These are phyloP conservation scores for Drosophila leonis DNA, from an alignment of 2,888 invertebrate genomes.

Conservation along the genomic window DNA sequence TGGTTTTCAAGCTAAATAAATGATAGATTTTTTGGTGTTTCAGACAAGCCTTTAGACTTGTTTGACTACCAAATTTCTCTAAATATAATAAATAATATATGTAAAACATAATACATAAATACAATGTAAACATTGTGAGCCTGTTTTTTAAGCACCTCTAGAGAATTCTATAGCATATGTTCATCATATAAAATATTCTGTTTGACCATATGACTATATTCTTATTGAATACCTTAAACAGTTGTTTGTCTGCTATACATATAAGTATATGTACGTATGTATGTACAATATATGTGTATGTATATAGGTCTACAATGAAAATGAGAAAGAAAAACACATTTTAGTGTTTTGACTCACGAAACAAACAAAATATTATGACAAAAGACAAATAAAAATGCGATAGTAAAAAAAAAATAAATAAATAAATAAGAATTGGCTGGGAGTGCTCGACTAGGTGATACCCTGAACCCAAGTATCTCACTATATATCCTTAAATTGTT, in stretches of 20 bases:
- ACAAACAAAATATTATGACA: slow-evolving; percentile 32
- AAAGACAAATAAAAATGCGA: slow-evolving; percentile 31
- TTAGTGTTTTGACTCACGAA: slow-evolving; percentile 37
- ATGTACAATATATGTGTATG: not conserved
- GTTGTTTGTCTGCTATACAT: not conserved
- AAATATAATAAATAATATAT: too few species aligned
- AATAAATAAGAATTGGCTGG: not conserved
- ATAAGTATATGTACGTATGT: not conserved
- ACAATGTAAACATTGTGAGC: not conserved
- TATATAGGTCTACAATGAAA: slow-evolving; percentile 6
- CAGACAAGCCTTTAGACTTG: too few species aligned
- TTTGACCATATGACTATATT: slow-evolving; percentile 3
- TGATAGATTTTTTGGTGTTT: too few species aligned
- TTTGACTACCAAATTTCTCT: too few species aligned
- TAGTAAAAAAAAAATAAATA: slow-evolving; percentile 18
- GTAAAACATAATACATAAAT: not conserved
- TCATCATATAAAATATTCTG: not conserved
- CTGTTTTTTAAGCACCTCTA: not conserved
- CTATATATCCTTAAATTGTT: not conserved
- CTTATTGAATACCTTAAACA: not conserved
- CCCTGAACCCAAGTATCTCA: not conserved
- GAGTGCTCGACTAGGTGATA: not conserved
- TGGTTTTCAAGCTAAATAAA: too few species aligned
- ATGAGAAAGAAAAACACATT: slow-evolving; percentile 24
- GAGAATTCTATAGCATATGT: not conserved